phyloP scores from a whole-genome alignment of 2,888 invertebrate genomes.

The Lacanobia oleracea region DNA sequence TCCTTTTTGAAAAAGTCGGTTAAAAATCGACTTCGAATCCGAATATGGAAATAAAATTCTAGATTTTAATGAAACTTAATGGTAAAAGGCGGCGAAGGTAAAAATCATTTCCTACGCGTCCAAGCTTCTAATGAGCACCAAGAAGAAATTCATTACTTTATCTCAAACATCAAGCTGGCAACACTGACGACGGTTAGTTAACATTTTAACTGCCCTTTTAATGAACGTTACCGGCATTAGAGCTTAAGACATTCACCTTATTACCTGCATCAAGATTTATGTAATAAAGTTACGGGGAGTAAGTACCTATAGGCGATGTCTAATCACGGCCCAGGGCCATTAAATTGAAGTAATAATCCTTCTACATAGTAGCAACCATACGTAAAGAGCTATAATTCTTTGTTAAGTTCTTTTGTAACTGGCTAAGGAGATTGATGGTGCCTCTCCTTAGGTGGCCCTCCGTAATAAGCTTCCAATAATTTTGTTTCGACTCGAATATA shows the following conservation, averaged over 20 bases:
- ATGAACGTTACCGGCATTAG: conserved; percentile 75
- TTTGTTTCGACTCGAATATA: conserved; percentile 72
- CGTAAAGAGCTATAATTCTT: conserved; percentile 88
- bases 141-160: conserved; percentile 56
- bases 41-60: neutral
- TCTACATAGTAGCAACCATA: conserved; percentile 86
- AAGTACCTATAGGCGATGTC: conserved; percentile 79
- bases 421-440: conserved; percentile 85
- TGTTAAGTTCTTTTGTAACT: conserved; percentile 85
- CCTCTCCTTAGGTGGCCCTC: conserved; percentile 87
- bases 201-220: conserved; percentile 74
- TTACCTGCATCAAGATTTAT: conserved; percentile 82
- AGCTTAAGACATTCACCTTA: conserved; percentile 77
- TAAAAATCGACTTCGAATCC: neutral
- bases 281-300: conserved; percentile 82
- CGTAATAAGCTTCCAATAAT: conserved; percentile 85
- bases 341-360: conserved; percentile 88
- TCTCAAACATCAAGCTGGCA: conserved; percentile 52
- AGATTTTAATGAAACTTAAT: neutral
- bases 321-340: conserved; percentile 85
- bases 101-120: conserved; percentile 24
- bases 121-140: conserved; percentile 45
- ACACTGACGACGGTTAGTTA: conserved; percentile 67
- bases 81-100: neutral
- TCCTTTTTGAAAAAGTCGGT: too few species aligned